Evolutionary conservation across 2,888 invertebrate genomes (phyloP).

Genomic region (Andrena marginata): DNA sequence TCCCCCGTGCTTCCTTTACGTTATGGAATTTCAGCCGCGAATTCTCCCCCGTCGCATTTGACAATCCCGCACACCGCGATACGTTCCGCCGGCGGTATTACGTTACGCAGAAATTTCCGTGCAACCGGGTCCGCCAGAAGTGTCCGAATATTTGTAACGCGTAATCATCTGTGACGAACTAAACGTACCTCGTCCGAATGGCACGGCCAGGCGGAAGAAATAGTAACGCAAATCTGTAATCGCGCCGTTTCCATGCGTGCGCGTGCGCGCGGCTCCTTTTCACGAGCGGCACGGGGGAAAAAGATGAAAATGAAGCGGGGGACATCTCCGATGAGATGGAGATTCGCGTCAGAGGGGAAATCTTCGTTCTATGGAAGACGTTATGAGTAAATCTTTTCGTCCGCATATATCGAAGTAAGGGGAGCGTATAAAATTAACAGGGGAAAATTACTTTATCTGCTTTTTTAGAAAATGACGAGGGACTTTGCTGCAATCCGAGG

Average conservation of each 20-base stretch:
- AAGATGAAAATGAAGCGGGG: background rate
- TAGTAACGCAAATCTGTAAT: background rate
- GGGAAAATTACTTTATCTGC: background rate
- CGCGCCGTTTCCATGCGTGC: background rate
- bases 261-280: background rate
- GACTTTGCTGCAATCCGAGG: too few relatives aligned
- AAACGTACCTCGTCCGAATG: background rate
- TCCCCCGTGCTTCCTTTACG: background rate
- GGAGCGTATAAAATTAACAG: background rate
- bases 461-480: background rate
- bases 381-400: slow-evolving; percentile 1
- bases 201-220: background rate
- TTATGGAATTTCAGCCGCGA: background rate
- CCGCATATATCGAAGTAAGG: background rate
- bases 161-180: background rate
- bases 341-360: background rate
- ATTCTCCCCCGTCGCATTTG: background rate
- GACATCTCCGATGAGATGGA: background rate
- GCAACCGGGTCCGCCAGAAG: background rate
- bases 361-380: background rate
- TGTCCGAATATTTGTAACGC: background rate
- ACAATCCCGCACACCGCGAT: background rate
- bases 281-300: background rate
- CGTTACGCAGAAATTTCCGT: background rate
- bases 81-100: background rate